Base-by-base conservation (phyloP, 2,113 vertebrate species). In the Xenotilapia caudafasciata region DNA sequence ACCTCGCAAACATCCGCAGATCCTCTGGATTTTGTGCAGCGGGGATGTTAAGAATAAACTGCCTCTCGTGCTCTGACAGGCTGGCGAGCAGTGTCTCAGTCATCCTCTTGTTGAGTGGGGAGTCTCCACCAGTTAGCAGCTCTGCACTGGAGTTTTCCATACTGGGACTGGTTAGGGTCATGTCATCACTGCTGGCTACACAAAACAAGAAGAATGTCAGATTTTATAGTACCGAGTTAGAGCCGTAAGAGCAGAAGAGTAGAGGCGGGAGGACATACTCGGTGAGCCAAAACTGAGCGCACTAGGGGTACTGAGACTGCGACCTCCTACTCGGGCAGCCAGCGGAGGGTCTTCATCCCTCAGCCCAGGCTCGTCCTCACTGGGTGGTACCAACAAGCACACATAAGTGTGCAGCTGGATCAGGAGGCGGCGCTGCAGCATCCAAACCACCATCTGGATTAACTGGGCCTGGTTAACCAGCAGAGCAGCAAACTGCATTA, bases 381-480 rank as follows among this genome's bases (percentile, higher is more conserved):
- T 96, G 2, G 98, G 98, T 0, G 98, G 97, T 70, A 97, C 98
- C 96, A 99, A 96, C 84, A 99, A 95, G 90, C 98, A 99, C 21
- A 98, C 98, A 0, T 98, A 99, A 1, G 98, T 99, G 95, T 99
- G 99, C 19, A 99, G 96, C 95, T 99, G 99, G 84, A 99, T 97
- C 10, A 99, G 97, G 11, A 99, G 97, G 19, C 98, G 95, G 55
- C 91, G 97, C 92, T 99, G 99, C 2, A 99, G 97, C 98, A 99
- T 98, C 98, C 98, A 99, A 73, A 99, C 97, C 92, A 99, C 98
- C 98, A 99, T 99, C 93, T 99, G 99, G 68, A 99, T 98, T n/a
- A 99, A 96, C 95, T 98, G 98, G 3, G 98, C 98, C 99, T 99
- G 95, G n/a, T 53, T 23, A 79, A 51, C 53, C 80, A 79, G 47